These are phyloP conservation scores for Danio tinwini DNA, from an alignment of 2,797 vertebrate genomes.

Conservation along the genomic window DNA sequence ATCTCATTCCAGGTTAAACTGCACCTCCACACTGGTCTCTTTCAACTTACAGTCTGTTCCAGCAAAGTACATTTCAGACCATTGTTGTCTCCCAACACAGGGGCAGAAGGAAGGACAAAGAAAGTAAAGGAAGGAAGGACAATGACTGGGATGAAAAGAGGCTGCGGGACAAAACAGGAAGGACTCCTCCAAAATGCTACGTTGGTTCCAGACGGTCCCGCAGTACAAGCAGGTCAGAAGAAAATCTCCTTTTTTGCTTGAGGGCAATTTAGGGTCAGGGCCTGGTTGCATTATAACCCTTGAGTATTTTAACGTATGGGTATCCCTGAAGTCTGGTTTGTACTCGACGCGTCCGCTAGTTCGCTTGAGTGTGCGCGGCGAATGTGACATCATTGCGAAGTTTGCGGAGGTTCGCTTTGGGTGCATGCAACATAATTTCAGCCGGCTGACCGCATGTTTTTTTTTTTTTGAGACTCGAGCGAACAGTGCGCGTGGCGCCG, in stretches of 20 bases:
- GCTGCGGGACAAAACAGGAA: slow-evolving; percentile 79
- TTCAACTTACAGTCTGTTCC: background rate
- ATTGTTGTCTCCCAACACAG: slow-evolving; percentile 69
- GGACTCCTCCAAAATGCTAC: slow-evolving; percentile 80
- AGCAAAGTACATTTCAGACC: background rate
- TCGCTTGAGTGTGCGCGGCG: no score
- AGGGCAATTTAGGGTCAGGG: no score
- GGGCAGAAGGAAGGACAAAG: slow-evolving; percentile 81
- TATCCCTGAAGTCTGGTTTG: no score
- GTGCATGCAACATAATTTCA: no score
- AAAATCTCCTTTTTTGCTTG: background rate
- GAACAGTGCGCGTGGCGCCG: no score
- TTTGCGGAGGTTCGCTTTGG: no score
- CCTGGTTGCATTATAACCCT: no score
- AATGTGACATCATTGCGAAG: no score
- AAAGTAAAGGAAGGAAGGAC: slow-evolving; percentile 76
- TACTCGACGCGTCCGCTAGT: no score
- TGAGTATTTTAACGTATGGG: no score
- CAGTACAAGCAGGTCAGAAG: slow-evolving; percentile 84
- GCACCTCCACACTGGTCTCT: background rate
- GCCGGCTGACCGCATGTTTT: no score
- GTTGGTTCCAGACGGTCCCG: slow-evolving; percentile 79
- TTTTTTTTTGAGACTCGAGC: no score
- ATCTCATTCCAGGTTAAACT: slow-evolving; percentile 83
- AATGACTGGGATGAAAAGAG: slow-evolving; percentile 74